Evolutionary conservation across 2,888 invertebrate species (phyloP), one percentile per base, ranked within the genome.

Genomic region (Slavum lentiscoides): DNA sequence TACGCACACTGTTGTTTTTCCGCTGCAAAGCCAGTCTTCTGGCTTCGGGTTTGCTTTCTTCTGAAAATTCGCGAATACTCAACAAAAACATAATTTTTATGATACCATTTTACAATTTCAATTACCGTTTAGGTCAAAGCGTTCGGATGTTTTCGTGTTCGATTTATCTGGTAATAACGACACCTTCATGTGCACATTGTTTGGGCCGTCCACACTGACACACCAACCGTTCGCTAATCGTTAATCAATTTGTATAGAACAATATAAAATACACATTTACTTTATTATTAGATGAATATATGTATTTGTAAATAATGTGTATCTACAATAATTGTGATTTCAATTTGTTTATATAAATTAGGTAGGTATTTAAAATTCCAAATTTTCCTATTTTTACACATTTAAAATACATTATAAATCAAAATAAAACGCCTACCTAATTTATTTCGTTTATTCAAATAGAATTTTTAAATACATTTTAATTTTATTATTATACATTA

Each of bases 111-210:
- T 49, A 43, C 49, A 49, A 39, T 64, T 67, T 15, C 11, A 43
- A 30, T 76, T 76, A 76, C 75, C 75, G 30, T 68, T 61, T 0
- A 6, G 30, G 2, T 80, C 70, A n/a, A 72, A 80, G 13, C 62
- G 43, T 39, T 80, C 80, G 0, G 72, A 23, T 19, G 70, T 15
- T 64, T 70, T 64, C n/a, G 15, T 23, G 17, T 72, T 72, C 37
- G 69, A 55, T 17, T 72, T 80, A n/a, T 80, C 72, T 2, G 80
- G 72, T 30, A 80, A 15, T 72, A 80, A 39, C 39, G 80, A 80
- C 8, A 80, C 80, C 43, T 80, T 80, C 80, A 80, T 72, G 19
- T 72, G 70, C 80, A 80, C 62, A 39, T 80, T 80, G 55, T 80
- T 80, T 17, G 80, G 80, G 23, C 80, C 80, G 15, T 80, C 70